Evolutionary conservation across 2,888 invertebrate genomes (phyloP).

Genomic region (Heterodera filipjevi): DNA sequence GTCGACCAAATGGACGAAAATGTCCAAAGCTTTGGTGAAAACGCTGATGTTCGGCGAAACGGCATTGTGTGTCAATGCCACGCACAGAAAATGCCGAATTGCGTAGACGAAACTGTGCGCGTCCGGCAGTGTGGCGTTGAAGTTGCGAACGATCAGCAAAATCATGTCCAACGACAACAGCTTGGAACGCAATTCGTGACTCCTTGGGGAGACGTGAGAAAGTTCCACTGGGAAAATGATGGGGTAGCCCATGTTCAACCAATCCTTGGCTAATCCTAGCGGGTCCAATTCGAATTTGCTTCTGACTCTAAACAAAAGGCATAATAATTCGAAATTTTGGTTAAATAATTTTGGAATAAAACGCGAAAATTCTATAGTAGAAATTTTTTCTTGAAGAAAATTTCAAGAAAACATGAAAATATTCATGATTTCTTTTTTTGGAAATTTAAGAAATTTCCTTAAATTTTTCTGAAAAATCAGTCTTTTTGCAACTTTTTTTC

Average conservation of each 20-base stretch:
- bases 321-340: too few species aligned
- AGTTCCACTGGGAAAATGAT: background rate
- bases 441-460: too few species aligned
- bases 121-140: constrained; percentile 43
- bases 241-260: background rate
- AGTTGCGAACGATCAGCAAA: constrained; percentile 78
- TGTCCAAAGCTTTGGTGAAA: constrained; percentile 92
- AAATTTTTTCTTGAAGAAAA: too few species aligned
- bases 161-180: constrained; percentile 92
- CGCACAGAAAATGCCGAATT: constrained; percentile 75
- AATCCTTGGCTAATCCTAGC: background rate
- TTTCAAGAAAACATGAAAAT: too few species aligned
- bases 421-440: too few species aligned
- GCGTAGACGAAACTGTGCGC: constrained; percentile 48
- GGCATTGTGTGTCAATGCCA: constrained; percentile 95
- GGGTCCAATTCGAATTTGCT: background rate
- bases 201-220: constrained; percentile 69
- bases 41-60: constrained; percentile 96
- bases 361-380: too few species aligned
- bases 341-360: too few species aligned
- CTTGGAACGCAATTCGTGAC: constrained; percentile 93
- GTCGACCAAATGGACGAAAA: constrained; percentile 90
- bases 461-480: too few species aligned
- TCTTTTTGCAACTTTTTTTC: too few species aligned
- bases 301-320: background rate